Conservation (phyloP, 2,113 vertebrate species). For the Agapornis roseicollis region DNA sequence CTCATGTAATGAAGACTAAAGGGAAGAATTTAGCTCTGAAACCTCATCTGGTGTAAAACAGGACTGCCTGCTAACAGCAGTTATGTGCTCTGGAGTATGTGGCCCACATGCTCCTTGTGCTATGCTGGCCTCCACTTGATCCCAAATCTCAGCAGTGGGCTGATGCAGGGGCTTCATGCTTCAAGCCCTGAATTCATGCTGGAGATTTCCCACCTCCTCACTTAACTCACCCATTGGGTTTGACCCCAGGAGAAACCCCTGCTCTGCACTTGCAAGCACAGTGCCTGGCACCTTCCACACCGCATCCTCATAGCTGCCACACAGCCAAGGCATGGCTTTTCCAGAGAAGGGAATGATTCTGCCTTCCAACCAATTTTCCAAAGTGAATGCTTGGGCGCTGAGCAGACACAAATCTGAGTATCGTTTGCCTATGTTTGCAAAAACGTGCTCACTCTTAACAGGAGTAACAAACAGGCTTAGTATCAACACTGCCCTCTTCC, state of each 20-base stretch:
- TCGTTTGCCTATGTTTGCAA: neutral
- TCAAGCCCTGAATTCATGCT: neutral
- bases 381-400: neutral
- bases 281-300: neutral
- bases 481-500: neutral
- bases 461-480: neutral
- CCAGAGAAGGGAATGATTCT: neutral
- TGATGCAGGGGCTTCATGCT: rapidly evolving
- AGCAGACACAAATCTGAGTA: neutral
- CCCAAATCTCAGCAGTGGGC: neutral
- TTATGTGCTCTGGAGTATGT: neutral
- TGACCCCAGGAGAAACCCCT: rapidly evolving
- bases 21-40: neutral
- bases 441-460: neutral
- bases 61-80: neutral
- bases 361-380: neutral
- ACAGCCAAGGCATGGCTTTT: neutral
- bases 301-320: neutral
- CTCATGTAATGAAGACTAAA: neutral
- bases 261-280: neutral
- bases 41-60: neutral
- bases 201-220: neutral
- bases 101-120: neutral
- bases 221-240: neutral
- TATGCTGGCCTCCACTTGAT: rapidly evolving